Conservation (phyloP, 2,888 invertebrate genomes). For the Drosophila ustulata region DNA sequence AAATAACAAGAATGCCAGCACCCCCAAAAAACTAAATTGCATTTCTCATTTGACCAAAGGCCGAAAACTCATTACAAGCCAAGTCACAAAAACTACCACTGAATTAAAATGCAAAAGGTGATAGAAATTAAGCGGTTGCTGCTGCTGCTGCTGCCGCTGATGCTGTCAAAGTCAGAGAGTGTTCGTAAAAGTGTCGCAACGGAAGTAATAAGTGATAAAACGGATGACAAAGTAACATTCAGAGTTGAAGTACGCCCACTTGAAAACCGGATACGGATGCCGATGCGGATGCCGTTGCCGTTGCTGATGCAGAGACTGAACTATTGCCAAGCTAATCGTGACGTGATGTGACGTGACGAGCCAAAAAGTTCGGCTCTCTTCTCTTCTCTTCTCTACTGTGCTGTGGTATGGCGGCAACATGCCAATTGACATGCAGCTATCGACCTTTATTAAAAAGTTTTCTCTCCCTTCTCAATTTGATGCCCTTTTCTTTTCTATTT, state of each 20-base stretch:
- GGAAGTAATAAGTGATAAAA: slow-evolving; percentile 81
- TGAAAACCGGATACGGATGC: slow-evolving; percentile 72
- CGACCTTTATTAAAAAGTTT: slow-evolving; percentile 82
- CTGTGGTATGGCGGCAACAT: slow-evolving; percentile 32
- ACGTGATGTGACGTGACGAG: slow-evolving; percentile 56
- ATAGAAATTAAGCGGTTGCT: slow-evolving; percentile 59
- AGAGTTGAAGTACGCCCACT: slow-evolving; percentile 51
- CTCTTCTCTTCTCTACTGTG: not conserved
- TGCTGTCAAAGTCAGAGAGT: slow-evolving; percentile 12
- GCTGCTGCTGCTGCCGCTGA: not conserved
- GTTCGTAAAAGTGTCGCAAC: slow-evolving; percentile 59
- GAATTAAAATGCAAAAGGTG: slow-evolving; percentile 76
- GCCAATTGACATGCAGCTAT: slow-evolving; percentile 81
- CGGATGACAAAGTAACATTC: slow-evolving; percentile 71
- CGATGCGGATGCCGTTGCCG: slow-evolving; percentile 52
- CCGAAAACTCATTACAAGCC: slow-evolving; percentile 56
- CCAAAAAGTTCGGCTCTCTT: slow-evolving; percentile 22
- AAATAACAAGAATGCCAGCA: slow-evolving; percentile 19
- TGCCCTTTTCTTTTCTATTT: slow-evolving; percentile 6
- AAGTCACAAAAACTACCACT: not conserved
- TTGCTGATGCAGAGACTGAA: slow-evolving; percentile 34
- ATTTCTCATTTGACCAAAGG: slow-evolving; percentile 44
- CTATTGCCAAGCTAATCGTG: slow-evolving; percentile 76
- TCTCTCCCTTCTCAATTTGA: slow-evolving; percentile 34
- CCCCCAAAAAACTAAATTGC: slow-evolving; percentile 43